Evolutionary conservation across 2,888 invertebrate species (phyloP), one percentile per base, ranked within the genome.

Genomic region (Cataglyphis altisquamis): DNA sequence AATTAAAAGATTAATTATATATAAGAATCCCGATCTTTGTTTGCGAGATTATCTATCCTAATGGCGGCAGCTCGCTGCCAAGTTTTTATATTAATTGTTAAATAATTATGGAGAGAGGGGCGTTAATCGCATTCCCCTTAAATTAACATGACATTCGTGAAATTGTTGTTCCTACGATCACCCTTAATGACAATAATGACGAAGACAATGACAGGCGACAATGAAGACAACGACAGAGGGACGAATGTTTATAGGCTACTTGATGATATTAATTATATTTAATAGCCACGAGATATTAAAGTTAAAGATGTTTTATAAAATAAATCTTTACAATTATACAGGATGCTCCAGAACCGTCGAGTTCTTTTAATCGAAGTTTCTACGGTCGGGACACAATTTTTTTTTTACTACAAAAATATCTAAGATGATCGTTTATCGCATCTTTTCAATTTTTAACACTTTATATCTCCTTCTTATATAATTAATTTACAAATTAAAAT

Each of bases 131-230:
- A 12, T 25, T 60, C 18, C 55, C 36, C 32, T 67, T 67, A 15
- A 60, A 72, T 78, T 45, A 78, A 78, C 82, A 73, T 67, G 84
- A 87, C 70, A 80, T 74, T 64, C 87, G 86, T 87, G 88, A 91
- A 90, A 90, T 89, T 89, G 84, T 91, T 91, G 91, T 92, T 91
- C 90, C 90, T 90, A 91, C 87, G 87, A 91, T 86, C 86, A 87
- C 66, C 67, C 63, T 84, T 82, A 77, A 64, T 80, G 70, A 74
- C 80, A 52, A 75, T 68, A 62, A 73, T 41, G 57, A 77, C 68
- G 39, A 62, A n/a, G 25, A 80, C 52, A 36, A 41, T 12, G 75
- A 82, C 64, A 60, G 18, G 39, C 25, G 52, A 75, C 29, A 60
- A 29, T 57, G 36, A 82, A 52, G 57, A 32, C n/a, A 18, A 55